phyloP scores from a whole-genome alignment of 2,113 vertebrate genomes.

The Solea solea region DNA sequence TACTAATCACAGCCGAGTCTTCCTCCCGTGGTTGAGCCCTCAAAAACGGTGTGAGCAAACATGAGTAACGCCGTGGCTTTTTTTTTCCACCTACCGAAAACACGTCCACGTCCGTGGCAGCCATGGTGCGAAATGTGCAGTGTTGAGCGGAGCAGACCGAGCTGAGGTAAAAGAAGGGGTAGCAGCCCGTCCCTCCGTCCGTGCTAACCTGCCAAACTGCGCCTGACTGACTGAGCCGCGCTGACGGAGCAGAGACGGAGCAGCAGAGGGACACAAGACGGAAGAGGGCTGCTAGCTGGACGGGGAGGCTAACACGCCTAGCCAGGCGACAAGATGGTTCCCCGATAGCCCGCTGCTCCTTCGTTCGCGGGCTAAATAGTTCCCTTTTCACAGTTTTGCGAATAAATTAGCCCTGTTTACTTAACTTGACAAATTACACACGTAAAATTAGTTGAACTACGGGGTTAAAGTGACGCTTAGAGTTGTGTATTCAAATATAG shows the following conservation, averaged over 20 bases:
- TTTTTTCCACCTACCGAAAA: constrained; percentile 84
- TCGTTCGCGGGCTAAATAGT: constrained; percentile 15
- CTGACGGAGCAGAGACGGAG: constrained; percentile 45
- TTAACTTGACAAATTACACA: no score
- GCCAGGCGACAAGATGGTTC: constrained; percentile 30
- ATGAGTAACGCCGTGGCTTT: background rate
- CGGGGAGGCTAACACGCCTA: constrained; percentile 2
- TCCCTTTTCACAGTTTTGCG: background rate
- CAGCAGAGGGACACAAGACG: constrained; percentile 20
- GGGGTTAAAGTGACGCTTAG: no score
- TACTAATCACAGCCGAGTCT: constrained; percentile 34
- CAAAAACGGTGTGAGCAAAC: background rate
- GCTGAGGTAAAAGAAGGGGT: constrained; percentile 66
- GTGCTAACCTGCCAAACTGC: constrained; percentile 59
- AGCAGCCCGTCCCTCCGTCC: constrained; percentile 76
- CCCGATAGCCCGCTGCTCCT: background rate
- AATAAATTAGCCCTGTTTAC: no score
- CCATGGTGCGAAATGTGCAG: constrained; percentile 84
- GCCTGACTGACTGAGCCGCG: constrained; percentile 39
- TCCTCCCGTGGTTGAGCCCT: background rate
- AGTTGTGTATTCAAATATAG: no score
- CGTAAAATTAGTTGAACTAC: no score
- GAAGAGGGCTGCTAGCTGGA: constrained; percentile 22
- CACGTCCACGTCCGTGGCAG: constrained; percentile 90
- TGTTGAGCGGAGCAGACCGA: constrained; percentile 53